Evolutionary conservation across 2,888 invertebrate species (phyloP).

Genomic region (Odontocerum albicorne): DNA sequence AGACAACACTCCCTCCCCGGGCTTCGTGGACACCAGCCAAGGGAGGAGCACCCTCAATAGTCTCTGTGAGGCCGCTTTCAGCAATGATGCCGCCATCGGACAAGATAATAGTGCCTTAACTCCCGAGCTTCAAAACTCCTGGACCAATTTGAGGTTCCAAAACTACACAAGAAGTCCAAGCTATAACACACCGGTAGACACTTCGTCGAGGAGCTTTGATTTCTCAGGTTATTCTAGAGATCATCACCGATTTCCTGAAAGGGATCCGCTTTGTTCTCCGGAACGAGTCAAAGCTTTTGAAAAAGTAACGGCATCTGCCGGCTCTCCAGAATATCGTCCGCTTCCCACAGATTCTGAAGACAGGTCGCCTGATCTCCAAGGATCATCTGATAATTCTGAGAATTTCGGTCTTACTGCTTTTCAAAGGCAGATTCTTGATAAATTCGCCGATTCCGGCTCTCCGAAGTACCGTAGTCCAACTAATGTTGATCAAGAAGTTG

Average conservation of each 20-base stretch:
- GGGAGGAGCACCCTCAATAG: neutral
- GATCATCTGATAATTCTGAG: conserved; percentile 12
- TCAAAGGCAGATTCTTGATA: conserved; percentile 4
- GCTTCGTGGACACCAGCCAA: neutral
- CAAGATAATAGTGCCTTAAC: conserved; percentile 4
- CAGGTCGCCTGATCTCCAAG: conserved; percentile 9
- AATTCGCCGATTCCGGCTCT: conserved; percentile 3
- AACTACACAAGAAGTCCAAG: conserved; percentile 24
- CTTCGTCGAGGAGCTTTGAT: conserved; percentile 5
- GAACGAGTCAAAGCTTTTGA: conserved; percentile 15
- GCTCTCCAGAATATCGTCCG: conserved; percentile 19
- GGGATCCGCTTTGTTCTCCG: conserved; percentile 6
- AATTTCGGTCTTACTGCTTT: neutral
- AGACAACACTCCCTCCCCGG: neutral
- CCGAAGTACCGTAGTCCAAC: conserved; percentile 1
- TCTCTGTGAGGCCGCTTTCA: neutral
- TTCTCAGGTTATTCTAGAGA: neutral
- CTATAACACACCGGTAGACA: neutral
- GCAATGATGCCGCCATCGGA: neutral
- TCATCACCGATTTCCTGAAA: neutral
- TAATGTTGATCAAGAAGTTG: neutral
- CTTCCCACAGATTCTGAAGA: conserved; percentile 3
- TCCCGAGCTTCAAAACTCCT: conserved; percentile 6
- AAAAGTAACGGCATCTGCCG: conserved; percentile 14
- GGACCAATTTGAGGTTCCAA: conserved; percentile 11